A percentile compares a stretch with the other conserved stretches of the same genome.
Evolutionary conservation across 2,797 vertebrate species (phyloP).

Genomic region (Liparis tanakae): DNA sequence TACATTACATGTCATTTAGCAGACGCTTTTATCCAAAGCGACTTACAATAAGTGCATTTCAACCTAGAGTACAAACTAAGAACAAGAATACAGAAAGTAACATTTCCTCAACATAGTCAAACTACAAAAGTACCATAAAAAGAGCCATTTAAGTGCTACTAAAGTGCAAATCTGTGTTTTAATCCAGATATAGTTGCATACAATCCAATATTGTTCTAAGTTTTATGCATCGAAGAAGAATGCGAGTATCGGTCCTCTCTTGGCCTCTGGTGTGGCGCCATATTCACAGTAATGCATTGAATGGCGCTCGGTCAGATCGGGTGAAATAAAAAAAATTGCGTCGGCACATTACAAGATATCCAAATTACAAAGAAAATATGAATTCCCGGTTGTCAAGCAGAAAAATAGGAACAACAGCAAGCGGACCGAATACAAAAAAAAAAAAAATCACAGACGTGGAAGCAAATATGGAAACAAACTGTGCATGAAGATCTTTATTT

Average conservation of each 20-base stretch:
- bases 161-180: too few relatives aligned
- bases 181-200: too few relatives aligned
- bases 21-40: too few relatives aligned
- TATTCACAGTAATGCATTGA: not conserved
- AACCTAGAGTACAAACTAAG: too few relatives aligned
- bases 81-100: too few relatives aligned
- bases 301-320: not conserved
- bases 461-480: not conserved
- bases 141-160: too few relatives aligned
- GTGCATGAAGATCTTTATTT: conserved; percentile 43
- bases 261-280: not conserved
- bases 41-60: too few relatives aligned
- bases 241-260: not conserved
- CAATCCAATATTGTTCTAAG: not conserved
- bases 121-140: too few relatives aligned
- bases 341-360: not conserved
- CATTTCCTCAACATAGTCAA: too few relatives aligned
- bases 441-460: too few relatives aligned
- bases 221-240: not conserved
- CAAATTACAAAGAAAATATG: not conserved
- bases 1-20: too few relatives aligned
- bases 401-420: not conserved
- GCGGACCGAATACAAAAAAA: not conserved
- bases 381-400: not conserved
- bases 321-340: too few relatives aligned